phyloP scores from a whole-genome alignment of 2,888 invertebrate genomes.

The Latheticus oryzae region DNA sequence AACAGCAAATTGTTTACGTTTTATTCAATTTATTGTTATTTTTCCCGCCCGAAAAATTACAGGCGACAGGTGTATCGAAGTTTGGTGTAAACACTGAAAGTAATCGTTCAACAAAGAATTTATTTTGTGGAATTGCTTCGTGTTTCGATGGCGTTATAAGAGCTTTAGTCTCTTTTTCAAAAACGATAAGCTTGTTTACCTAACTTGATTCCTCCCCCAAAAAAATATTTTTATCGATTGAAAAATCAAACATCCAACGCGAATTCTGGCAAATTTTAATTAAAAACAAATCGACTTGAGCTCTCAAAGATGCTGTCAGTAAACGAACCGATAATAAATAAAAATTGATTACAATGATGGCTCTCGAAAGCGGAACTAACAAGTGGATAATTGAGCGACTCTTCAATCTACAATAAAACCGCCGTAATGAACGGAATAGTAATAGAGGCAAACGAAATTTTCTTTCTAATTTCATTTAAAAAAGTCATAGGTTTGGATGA shows the following conservation, averaged over 20 bases:
- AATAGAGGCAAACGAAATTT: conserved; percentile 12
- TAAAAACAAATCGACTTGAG: conserved; percentile 5
- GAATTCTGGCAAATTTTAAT: conserved; percentile 9
- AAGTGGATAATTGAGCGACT: conserved; percentile 16
- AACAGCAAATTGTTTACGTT: neutral
- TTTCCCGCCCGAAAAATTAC: neutral
- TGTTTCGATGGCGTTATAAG: conserved; percentile 1
- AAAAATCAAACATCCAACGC: no score
- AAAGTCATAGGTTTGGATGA: conserved; percentile 40
- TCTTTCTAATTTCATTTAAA: conserved; percentile 38
- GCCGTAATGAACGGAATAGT: conserved; percentile 9
- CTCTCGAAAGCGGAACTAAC: neutral
- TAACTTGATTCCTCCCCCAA: neutral
- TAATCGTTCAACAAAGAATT: conserved; percentile 13
- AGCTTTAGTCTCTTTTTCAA: conserved; percentile 12
- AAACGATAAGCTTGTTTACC: conserved; percentile 18
- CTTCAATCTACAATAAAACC: conserved; percentile 8
- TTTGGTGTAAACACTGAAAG: conserved; percentile 8
- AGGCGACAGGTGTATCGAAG: neutral
- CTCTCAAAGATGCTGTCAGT: neutral
- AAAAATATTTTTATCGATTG: conserved; percentile 3
- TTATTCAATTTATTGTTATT: no score
- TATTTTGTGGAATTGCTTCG: conserved; percentile 28
- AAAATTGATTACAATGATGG: conserved; percentile 7
- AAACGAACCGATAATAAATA: conserved; percentile 5